Conservation (phyloP, 1,140 invertebrate genomes). For the Panonychus citri region DNA sequence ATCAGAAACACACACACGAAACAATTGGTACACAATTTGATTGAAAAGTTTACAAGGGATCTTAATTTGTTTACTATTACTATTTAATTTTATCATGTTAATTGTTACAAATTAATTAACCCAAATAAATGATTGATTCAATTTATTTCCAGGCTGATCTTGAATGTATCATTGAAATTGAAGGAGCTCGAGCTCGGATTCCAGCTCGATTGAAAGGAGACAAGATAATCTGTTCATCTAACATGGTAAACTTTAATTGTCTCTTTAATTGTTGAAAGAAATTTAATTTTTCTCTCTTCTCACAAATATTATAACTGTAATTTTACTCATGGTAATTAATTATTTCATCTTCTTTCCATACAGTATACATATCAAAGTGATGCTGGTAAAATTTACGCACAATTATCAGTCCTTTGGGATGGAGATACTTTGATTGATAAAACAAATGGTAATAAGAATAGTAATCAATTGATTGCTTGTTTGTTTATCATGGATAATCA, state of each 20-base stretch:
- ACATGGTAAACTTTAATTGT: constrained; percentile 31
- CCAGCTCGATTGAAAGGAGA: constrained; percentile 58
- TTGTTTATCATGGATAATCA: not conserved
- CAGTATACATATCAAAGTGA: constrained; percentile 65
- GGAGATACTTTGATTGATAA: constrained; percentile 72
- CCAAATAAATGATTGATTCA: not conserved
- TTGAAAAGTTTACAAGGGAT: no score
- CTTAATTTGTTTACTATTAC: no score
- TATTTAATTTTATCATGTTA: no score
- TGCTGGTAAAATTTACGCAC: constrained; percentile 60
- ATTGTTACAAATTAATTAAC: no score
- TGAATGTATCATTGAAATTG: constrained; percentile 70
- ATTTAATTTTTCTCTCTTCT: no score
- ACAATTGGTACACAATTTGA: no score
- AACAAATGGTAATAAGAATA: constrained; percentile 28
- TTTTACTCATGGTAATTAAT: constrained; percentile 7
- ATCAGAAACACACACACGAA: no score
- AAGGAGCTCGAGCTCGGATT: constrained; percentile 63
- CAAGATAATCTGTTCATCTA: constrained; percentile 69
- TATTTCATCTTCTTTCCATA: constrained; percentile 14
- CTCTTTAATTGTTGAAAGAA: not conserved
- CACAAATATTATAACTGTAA: no score
- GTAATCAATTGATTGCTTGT: not conserved
- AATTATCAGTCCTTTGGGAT: constrained; percentile 74
- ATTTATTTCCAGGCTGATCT: constrained; percentile 25